A percentile compares a stretch with the other conserved stretches of the same genome.
phyloP scores from a whole-genome alignment of 2,113 vertebrate genomes.

The Eretmochelys imbricata region DNA sequence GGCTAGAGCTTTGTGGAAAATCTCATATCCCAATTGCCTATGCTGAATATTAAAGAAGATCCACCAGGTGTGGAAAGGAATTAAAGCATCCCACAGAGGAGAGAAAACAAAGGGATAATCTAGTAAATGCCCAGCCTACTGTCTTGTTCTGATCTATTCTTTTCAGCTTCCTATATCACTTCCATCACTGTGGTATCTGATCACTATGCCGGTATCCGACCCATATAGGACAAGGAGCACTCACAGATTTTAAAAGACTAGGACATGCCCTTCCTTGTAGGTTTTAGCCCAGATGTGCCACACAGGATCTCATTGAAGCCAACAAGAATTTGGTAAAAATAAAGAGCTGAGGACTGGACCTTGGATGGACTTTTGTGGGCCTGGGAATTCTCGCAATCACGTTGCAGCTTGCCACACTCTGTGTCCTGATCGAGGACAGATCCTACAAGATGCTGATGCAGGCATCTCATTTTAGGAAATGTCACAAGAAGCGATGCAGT shows the following conservation, averaged over 20 bases:
- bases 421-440: background rate
- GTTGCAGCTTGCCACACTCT: background rate
- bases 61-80: background rate
- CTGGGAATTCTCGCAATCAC: no score
- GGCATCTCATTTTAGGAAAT: background rate
- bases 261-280: accelerated
- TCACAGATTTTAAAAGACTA: background rate
- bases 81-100: background rate
- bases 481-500: background rate
- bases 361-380: background rate
- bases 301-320: background rate
- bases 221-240: background rate
- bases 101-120: background rate
- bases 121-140: background rate
- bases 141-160: background rate
- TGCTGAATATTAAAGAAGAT: accelerated
- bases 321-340: background rate
- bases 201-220: background rate
- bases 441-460: background rate
- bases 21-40: constrained; percentile 31
- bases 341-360: background rate
- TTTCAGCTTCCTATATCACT: background rate
- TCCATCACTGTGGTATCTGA: background rate
- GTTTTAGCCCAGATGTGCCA: accelerated
- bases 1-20: constrained; percentile 20